These are phyloP conservation scores for Amblyopsis hoosieri DNA, from an alignment of 2,797 vertebrate genomes.

Conservation along the genomic window DNA sequence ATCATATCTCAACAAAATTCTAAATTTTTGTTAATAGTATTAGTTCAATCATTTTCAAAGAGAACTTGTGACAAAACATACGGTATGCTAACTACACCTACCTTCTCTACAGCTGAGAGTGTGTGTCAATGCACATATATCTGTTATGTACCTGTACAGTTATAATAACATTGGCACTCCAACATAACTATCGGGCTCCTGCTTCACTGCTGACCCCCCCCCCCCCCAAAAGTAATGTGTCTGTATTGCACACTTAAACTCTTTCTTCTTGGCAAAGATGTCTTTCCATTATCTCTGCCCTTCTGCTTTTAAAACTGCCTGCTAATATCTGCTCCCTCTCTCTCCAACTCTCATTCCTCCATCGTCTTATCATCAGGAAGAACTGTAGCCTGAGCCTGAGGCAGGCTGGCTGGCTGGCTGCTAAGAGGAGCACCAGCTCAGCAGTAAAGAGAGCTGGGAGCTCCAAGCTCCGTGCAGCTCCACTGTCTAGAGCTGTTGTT, in stretches of 20 bases:
- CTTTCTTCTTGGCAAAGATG: slow-evolving; percentile 2
- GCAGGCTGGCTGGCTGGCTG: slow-evolving; percentile 2
- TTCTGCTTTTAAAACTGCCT: slow-evolving; percentile 36
- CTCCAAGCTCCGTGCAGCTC: slow-evolving; percentile 32
- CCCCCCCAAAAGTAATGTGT: neutral
- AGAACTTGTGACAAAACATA: too few relatives aligned
- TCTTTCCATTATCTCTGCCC: slow-evolving; percentile 40
- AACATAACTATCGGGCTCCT: too few relatives aligned
- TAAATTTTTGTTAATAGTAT: too few relatives aligned
- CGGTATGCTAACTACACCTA: too few relatives aligned
- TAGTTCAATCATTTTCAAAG: too few relatives aligned
- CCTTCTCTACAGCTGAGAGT: too few relatives aligned
- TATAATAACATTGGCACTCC: too few relatives aligned
- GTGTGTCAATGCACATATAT: too few relatives aligned
- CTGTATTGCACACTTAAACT: slow-evolving; percentile 10
- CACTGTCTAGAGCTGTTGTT: slow-evolving; percentile 53
- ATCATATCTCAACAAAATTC: too few relatives aligned
- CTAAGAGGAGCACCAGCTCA: slow-evolving; percentile 38
- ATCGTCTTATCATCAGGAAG: slow-evolving; percentile 44
- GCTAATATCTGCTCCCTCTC: neutral
- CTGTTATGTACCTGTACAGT: too few relatives aligned
- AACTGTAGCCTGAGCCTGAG: slow-evolving; percentile 22
- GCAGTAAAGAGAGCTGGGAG: slow-evolving; percentile 43
- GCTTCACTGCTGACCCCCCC: too few relatives aligned
- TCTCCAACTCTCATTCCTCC: neutral